A percentile compares a stretch with the other conserved stretches of the same genome.
phyloP scores from a whole-genome alignment of 53 echinoderm and acorn worm genomes.

The Patiria pectinifera region DNA sequence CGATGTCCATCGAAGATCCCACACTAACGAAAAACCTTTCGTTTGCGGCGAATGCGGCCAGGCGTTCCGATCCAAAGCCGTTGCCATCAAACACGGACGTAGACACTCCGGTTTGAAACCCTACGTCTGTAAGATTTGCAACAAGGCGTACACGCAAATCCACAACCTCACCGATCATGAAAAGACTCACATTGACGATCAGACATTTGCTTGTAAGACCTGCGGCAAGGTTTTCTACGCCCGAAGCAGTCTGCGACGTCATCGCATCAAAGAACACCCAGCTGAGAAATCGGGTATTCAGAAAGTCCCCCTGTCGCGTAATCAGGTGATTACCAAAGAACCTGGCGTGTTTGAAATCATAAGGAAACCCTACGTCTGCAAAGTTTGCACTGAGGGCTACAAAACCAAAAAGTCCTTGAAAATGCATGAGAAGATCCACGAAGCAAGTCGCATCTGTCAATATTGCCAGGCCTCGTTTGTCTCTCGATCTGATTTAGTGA shows the following conservation, averaged over 20 bases:
- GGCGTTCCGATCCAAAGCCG: conserved; percentile 59
- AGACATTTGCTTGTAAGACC: conserved; percentile 55
- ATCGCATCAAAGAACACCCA: conserved; percentile 51
- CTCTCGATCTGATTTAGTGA: conserved; percentile 46
- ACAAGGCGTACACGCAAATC: conserved; percentile 55
- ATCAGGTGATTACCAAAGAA: conserved; percentile 55
- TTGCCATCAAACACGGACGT: conserved; percentile 44
- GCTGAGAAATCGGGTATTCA: conserved; percentile 49
- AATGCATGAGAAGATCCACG: conserved; percentile 61
- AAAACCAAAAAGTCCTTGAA: conserved; percentile 56
- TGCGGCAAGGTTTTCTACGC: conserved; percentile 60
- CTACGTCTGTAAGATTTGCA: conserved; percentile 50
- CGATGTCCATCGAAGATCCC: conserved; percentile 53
- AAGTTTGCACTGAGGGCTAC: conserved; percentile 56
- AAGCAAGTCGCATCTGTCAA: conserved; percentile 54
- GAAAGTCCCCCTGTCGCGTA: conserved; percentile 58
- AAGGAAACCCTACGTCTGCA: conserved; percentile 54
- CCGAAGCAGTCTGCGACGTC: conserved; percentile 46
- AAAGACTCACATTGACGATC: conserved; percentile 50
- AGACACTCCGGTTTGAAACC: conserved; percentile 58
- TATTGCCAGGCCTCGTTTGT: conserved; percentile 40
- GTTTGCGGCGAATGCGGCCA: conserved; percentile 52
- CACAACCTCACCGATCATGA: conserved; percentile 62
- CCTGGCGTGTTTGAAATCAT: conserved; percentile 59
- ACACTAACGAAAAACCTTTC: conserved; percentile 57